Evolutionary conservation across 1,140 invertebrate genomes (phyloP).

Genomic region (Drepana arcuata): DNA sequence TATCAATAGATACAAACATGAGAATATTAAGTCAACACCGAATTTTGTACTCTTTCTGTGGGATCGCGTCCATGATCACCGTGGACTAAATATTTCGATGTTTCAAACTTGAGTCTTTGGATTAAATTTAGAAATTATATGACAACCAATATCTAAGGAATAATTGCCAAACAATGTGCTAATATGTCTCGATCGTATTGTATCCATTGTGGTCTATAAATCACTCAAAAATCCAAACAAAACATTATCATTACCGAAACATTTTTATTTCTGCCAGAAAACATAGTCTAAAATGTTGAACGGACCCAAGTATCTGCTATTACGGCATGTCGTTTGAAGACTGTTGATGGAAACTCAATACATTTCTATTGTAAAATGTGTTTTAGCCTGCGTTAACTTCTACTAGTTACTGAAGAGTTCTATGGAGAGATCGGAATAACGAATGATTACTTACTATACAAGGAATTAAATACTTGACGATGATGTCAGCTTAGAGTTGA

Average conservation of each 20-base stretch:
- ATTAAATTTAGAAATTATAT: constrained; percentile 64
- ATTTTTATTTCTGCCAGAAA: constrained; percentile 38
- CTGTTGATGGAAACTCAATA: constrained; percentile 66
- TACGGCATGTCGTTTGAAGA: constrained; percentile 64
- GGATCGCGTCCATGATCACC: constrained; percentile 58
- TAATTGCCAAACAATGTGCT: constrained; percentile 40
- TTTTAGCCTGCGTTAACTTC: constrained; percentile 60
- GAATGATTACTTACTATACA: constrained; percentile 67
- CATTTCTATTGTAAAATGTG: constrained; percentile 68
- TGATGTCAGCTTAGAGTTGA: constrained; percentile 36
- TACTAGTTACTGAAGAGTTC: constrained; percentile 58
- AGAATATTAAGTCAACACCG: constrained; percentile 61
- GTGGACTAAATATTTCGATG: constrained; percentile 69
- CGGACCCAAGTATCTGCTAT: constrained; percentile 64
- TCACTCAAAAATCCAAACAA: constrained; percentile 62
- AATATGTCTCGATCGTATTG: constrained; percentile 39
- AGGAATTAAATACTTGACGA: constrained; percentile 46
- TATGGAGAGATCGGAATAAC: constrained; percentile 68
- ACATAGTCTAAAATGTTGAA: constrained; percentile 46
- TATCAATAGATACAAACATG: constrained; percentile 60
- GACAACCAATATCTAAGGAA: too few species aligned
- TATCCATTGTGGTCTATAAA: constrained; percentile 70
- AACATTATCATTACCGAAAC: constrained; percentile 24
- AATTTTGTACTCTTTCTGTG: constrained; percentile 68
- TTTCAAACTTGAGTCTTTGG: constrained; percentile 62